A percentile compares a stretch with the other conserved stretches of the same genome.
These are phyloP conservation scores for Oligia strigilis DNA, from an alignment of 2,888 invertebrate species.

Conservation along the genomic window DNA sequence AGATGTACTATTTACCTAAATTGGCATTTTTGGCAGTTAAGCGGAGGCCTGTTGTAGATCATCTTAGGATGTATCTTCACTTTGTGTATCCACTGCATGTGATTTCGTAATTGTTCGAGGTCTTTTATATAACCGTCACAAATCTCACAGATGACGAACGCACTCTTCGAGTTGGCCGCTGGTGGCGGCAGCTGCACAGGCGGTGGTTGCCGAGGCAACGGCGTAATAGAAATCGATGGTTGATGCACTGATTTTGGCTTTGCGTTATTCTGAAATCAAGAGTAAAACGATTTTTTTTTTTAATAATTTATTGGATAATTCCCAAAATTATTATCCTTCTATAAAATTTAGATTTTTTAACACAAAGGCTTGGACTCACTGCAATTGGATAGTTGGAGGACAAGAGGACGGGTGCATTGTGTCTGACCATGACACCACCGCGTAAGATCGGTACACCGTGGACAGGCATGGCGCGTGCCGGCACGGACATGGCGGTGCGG, in stretches of 20 bases:
- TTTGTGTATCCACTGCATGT: conserved; percentile 99
- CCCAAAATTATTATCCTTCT: too few relatives aligned
- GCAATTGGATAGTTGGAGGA: conserved; percentile 92
- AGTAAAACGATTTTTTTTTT: neutral
- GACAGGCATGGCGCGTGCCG: conserved; percentile 70
- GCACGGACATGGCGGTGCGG: conserved; percentile 74
- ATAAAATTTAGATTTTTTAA: neutral
- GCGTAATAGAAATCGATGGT: conserved; percentile 97
- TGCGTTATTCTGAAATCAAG: conserved; percentile 73
- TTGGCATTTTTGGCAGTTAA: conserved; percentile 99
- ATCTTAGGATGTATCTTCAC: conserved; percentile 98
- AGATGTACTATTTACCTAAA: conserved; percentile 86
- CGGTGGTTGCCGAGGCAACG: conserved; percentile 92
- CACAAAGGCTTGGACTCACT: conserved; percentile 82
- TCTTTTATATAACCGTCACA: conserved; percentile 99
- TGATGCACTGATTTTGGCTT: conserved; percentile 88
- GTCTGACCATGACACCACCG: conserved; percentile 91
- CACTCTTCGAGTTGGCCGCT: conserved; percentile 90
- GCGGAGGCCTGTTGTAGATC: conserved; percentile 98
- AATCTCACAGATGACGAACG: conserved; percentile 98
- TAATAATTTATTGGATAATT: neutral
- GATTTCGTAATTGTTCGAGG: conserved; percentile 97
- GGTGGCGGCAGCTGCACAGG: conserved; percentile 78
- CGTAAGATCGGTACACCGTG: conserved; percentile 78
- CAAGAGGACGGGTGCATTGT: conserved; percentile 87